These are phyloP conservation scores for Patiria pectinifera DNA, from an alignment of 53 echinoderm and acorn worm species.

Conservation along the genomic window DNA sequence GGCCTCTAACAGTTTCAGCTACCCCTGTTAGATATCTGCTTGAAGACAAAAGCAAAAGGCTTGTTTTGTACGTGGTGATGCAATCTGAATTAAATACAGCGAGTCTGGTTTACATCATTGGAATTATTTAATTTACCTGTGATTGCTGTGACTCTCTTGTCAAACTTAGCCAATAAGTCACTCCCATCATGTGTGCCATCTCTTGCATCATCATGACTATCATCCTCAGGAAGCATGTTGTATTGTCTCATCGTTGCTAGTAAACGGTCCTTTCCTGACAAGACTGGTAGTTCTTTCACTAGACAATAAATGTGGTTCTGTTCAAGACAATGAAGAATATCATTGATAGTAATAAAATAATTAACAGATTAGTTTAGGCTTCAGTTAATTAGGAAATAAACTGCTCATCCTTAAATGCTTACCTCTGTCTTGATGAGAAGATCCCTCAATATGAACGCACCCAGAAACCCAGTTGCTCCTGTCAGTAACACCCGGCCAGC, in stretches of 20 bases:
- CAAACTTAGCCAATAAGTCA: constrained; percentile 30
- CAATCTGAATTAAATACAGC: too few species aligned
- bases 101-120: background rate
- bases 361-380: background rate
- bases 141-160: constrained; percentile 62
- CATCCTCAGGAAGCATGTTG: constrained; percentile 16
- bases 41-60: too few species aligned
- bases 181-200: background rate
- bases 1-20: too few species aligned
- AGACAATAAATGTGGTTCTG: constrained; percentile 67
- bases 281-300: constrained; percentile 60
- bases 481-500: constrained; percentile 65
- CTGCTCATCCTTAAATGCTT: background rate
- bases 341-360: background rate
- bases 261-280: constrained; percentile 52
- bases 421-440: constrained; percentile 59
- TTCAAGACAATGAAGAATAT: background rate
- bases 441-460: constrained; percentile 60
- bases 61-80: too few species aligned
- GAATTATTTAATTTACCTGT: constrained; percentile 28
- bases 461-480: constrained; percentile 71
- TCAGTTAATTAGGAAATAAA: background rate
- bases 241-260: constrained; percentile 39
- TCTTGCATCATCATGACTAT: background rate
- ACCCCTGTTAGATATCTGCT: too few species aligned